phyloP scores from a whole-genome alignment of 2,888 invertebrate species.

The Andrena flavipes region DNA sequence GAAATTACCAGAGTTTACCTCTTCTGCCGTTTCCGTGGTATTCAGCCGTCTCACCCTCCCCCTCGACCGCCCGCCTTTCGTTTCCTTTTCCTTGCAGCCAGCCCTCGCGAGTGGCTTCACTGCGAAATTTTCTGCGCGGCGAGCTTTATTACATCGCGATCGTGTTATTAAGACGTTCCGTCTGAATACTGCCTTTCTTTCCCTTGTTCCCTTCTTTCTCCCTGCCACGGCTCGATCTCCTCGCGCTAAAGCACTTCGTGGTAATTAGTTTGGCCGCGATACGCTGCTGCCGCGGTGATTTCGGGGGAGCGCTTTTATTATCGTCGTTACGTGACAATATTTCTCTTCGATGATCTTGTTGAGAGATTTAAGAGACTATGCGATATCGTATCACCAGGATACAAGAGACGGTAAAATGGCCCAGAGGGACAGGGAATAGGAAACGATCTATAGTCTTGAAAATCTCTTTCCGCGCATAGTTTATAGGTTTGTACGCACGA shows the following conservation, averaged over 20 bases:
- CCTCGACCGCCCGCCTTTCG: slow-evolving; percentile 48
- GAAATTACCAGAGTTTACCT: slow-evolving; percentile 81
- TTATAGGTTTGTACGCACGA: slow-evolving; percentile 15
- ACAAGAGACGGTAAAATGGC: not conserved
- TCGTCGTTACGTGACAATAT: not conserved
- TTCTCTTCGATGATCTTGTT: not conserved
- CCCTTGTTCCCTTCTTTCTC: slow-evolving; percentile 1
- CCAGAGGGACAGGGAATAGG: slow-evolving; percentile 17
- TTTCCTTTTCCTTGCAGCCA: slow-evolving; percentile 6
- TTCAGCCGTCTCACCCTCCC: slow-evolving; percentile 32
- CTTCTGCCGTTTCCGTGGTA: slow-evolving; percentile 67
- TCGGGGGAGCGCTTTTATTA: not conserved
- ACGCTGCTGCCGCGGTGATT: not conserved
- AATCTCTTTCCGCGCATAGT: slow-evolving; percentile 20
- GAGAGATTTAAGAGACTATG: not conserved
- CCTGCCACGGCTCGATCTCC: not conserved
- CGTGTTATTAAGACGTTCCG: slow-evolving; percentile 70
- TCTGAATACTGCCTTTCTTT: slow-evolving; percentile 28
- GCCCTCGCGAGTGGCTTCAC: not conserved
- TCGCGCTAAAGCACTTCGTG: slow-evolving; percentile 6
- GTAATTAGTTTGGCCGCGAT: slow-evolving; percentile 38
- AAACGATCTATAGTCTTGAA: slow-evolving; percentile 24
- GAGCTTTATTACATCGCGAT: slow-evolving; percentile 73
- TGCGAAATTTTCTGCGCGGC: slow-evolving; percentile 20
- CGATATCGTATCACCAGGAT: not conserved